Evolutionary conservation across 2,888 invertebrate species (phyloP).

Genomic region (Dexiosoma caninum): DNA sequence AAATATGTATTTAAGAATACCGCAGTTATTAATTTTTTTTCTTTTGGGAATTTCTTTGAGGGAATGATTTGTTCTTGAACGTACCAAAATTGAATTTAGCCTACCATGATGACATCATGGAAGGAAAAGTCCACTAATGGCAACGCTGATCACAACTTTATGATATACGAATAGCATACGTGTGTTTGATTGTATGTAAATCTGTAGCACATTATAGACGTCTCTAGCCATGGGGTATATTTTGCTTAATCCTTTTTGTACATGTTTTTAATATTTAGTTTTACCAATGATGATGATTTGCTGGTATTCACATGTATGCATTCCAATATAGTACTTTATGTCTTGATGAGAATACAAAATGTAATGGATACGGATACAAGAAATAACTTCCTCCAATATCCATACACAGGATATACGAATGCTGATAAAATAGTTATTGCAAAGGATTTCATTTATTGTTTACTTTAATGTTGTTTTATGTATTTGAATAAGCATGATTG

Average conservation of each 20-base stretch:
- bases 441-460: conserved; percentile 30
- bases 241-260: conserved; percentile 56
- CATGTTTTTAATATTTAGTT: conserved; percentile 48
- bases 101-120: too few species aligned
- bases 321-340: background rate
- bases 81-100: too few species aligned
- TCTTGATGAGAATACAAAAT: background rate
- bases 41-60: too few species aligned
- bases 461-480: conserved; percentile 40
- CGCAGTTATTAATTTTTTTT: too few species aligned
- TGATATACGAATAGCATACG: too few species aligned
- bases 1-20: too few species aligned
- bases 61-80: too few species aligned
- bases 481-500: conserved; percentile 24
- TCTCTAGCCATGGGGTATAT: conserved; percentile 46
- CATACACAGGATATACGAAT: background rate
- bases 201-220: conserved; percentile 13
- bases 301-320: background rate
- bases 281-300: conserved; percentile 30
- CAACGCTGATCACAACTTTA: too few species aligned
- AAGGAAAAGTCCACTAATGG: too few species aligned
- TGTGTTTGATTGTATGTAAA: too few species aligned
- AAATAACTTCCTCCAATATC: background rate
- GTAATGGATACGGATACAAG: background rate
- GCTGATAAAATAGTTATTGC: background rate